Evolutionary conservation across 2,888 invertebrate genomes (phyloP).

Genomic region (Nycteola revayana): DNA sequence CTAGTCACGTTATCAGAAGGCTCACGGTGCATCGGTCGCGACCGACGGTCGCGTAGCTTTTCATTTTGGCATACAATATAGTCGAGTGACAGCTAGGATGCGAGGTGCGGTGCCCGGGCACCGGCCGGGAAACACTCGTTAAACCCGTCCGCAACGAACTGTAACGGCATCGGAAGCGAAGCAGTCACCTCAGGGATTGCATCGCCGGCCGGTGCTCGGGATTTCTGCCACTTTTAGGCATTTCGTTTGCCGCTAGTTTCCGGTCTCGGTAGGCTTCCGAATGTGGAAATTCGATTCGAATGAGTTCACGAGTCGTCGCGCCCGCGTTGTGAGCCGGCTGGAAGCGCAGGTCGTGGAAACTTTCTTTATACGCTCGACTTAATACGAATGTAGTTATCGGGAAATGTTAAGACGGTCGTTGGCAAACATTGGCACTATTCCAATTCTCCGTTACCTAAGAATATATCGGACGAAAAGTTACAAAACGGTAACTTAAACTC

Average conservation of each 20-base stretch:
- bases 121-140: slow-evolving; percentile 55
- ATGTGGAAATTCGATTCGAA: slow-evolving; percentile 57
- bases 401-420: slow-evolving; percentile 60
- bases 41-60: slow-evolving; percentile 29
- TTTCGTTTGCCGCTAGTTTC: slow-evolving; percentile 43
- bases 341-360: slow-evolving; percentile 54
- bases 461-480: slow-evolving; percentile 28
- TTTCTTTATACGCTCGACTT: slow-evolving; percentile 55
- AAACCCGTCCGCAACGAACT: slow-evolving; percentile 45
- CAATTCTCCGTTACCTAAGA: slow-evolving; percentile 48
- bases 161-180: slow-evolving; percentile 55
- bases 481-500: slow-evolving; percentile 26
- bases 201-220: slow-evolving; percentile 30
- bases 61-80: slow-evolving; percentile 41
- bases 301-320: slow-evolving; percentile 59
- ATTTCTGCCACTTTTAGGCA: slow-evolving; percentile 41
- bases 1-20: slow-evolving; percentile 45
- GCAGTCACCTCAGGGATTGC: slow-evolving; percentile 47
- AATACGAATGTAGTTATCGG: slow-evolving; percentile 59
- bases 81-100: slow-evolving; percentile 41
- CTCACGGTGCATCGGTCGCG: slow-evolving; percentile 19
- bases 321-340: slow-evolving; percentile 36
- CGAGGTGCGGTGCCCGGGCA: slow-evolving; percentile 48
- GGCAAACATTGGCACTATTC: slow-evolving; percentile 59
- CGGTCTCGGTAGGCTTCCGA: slow-evolving; percentile 33